phyloP scores from a whole-genome alignment of 2,888 invertebrate species.

The Platycheirus albimanus region DNA sequence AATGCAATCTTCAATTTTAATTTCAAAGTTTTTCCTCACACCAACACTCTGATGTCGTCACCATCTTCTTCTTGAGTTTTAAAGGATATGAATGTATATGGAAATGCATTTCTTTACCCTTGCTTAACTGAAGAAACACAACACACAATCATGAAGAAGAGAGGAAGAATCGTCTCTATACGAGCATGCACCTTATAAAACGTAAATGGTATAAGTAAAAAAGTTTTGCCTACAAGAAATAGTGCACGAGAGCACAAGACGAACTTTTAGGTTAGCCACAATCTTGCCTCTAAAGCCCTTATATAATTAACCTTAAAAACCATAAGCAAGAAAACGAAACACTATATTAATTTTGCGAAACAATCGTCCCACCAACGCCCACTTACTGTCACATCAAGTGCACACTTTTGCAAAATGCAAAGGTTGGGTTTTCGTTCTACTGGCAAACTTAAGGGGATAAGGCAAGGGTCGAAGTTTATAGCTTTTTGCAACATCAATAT shows the following conservation, averaged over 20 bases:
- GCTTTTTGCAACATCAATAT: conserved; percentile 42
- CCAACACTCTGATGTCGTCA: conserved; percentile 23
- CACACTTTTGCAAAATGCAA: conserved; percentile 54
- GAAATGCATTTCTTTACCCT: conserved; percentile 58
- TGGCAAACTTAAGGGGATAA: conserved; percentile 44
- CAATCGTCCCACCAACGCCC: conserved; percentile 69
- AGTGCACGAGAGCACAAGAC: conserved; percentile 47
- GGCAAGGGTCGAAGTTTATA: conserved; percentile 41
- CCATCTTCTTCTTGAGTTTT: conserved; percentile 62
- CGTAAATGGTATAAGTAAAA: conserved; percentile 28
- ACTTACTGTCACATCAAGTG: conserved; percentile 71
- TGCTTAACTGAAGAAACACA: no score
- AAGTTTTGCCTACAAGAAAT: conserved; percentile 53
- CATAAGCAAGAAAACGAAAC: conserved; percentile 69
- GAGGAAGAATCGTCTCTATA: not conserved
- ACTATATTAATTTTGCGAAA: conserved; percentile 69
- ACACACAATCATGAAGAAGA: conserved; percentile 2
- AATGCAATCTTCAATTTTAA: conserved; percentile 69
- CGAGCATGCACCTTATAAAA: not conserved
- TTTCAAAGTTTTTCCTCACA: conserved; percentile 65
- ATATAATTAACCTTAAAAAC: conserved; percentile 71
- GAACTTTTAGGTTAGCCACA: conserved; percentile 70
- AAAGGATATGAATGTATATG: conserved; percentile 43
- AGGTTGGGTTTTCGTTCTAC: conserved; percentile 34
- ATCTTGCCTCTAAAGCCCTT: conserved; percentile 63